Evolutionary conservation across 2,113 vertebrate genomes (phyloP), one percentile per base, ranked within the genome.

Genomic region (Azemiops feae): DNA sequence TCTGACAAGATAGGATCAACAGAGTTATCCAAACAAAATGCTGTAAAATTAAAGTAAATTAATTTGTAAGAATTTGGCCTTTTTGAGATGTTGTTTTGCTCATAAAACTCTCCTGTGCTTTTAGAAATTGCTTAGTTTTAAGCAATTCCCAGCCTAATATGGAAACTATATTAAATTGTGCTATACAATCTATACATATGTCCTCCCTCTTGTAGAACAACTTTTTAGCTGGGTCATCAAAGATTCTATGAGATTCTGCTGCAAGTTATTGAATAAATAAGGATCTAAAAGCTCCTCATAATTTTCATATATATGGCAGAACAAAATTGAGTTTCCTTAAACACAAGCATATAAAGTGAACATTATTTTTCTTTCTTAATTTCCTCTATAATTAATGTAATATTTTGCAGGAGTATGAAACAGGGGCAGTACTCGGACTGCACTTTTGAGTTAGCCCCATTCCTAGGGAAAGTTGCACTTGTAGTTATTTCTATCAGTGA

Each of bases 71-170:
- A 93, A 52, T 87, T 52, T 90, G 45, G 81, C 74, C 45, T 34
- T 86, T 81, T 64, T 86, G 54, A 87, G 45, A 50, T 8, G 23
- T 22, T 87, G 52, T 85, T 89, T 47, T 64, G 55, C n/a, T 87
- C 39, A 60, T 60, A 25, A 90, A 86, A 64, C 20, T 64, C 55
- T 89, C 45, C 14, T 54, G 4, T 57, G 47, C 81, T 64, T 85
- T 87, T 39, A 86, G n/a, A 93, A 64, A 90, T 87, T 93, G 89
- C 89, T 93, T 90, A 27, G 57, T 34, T 88, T 92, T 88, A 52
- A 54, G 69, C 87, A 85, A 89, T 23, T 89, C 55, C 45, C 87
- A 85, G 20, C 25, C 52, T 90, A 69, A 69, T 69, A 69, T 69
- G 55, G 58, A 90, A n/a, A 20, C 54, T 90, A 43, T 93, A 52